Conservation (phyloP, 35 echinoderm and acorn worm genomes). For the Acanthaster planci region DNA sequence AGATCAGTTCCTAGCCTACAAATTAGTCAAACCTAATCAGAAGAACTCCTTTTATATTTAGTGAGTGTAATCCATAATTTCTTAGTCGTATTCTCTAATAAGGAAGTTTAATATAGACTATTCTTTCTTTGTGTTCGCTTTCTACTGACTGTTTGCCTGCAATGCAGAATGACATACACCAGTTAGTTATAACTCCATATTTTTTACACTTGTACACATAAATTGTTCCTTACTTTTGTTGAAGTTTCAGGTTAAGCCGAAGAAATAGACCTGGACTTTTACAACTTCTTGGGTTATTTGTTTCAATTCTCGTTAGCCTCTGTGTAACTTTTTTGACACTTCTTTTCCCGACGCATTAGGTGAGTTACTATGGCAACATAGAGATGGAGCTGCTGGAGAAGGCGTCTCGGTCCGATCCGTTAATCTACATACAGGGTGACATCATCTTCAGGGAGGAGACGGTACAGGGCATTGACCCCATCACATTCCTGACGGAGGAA, state of each 20-base stretch:
- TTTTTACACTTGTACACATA: too few species aligned
- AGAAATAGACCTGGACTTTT: too few species aligned
- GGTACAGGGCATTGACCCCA: slow-evolving; percentile 59
- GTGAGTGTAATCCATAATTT: too few species aligned
- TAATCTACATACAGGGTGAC: slow-evolving; percentile 52
- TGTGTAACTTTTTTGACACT: background rate
- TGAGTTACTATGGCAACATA: slow-evolving; percentile 19
- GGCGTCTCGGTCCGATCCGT: slow-evolving; percentile 36
- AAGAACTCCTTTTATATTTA: too few species aligned
- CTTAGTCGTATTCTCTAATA: too few species aligned
- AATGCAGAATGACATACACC: background rate
- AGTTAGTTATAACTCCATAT: background rate
- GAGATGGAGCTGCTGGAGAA: slow-evolving; percentile 10
- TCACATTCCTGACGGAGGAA: slow-evolving; percentile 84
- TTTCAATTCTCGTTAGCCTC: too few species aligned
- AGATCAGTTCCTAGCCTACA: too few species aligned
- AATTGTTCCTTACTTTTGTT: too few species aligned
- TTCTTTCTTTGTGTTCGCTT: background rate
- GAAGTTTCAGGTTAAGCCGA: too few species aligned
- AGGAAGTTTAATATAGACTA: background rate
- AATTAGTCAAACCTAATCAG: too few species aligned
- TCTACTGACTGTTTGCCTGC: background rate
- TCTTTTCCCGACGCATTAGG: background rate
- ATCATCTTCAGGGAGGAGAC: slow-evolving; percentile 40
- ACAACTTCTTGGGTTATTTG: too few species aligned